These are phyloP conservation scores for Lithophane ornitopus DNA, from an alignment of 2,888 invertebrate species.

Conservation along the genomic window DNA sequence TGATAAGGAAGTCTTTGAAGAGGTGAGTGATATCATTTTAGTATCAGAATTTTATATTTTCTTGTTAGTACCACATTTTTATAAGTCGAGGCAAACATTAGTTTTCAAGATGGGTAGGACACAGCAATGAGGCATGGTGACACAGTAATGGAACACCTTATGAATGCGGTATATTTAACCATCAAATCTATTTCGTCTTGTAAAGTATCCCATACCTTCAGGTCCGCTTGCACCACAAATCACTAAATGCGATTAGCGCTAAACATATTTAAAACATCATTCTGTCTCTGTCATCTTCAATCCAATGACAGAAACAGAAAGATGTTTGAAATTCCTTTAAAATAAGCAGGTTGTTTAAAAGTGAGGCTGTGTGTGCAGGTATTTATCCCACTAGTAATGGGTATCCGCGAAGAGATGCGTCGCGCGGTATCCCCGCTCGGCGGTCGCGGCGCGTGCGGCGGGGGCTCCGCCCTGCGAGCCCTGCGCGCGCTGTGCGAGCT, in stretches of 20 bases:
- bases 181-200: not conserved
- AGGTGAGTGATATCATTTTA: constrained; percentile 75
- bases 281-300: not conserved
- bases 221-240: not conserved
- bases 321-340: not conserved
- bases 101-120: not conserved
- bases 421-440: constrained; percentile 93
- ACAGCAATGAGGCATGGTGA: not conserved
- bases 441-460: constrained; percentile 93
- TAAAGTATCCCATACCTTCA: not conserved
- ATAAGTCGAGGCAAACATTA: not conserved
- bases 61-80: not conserved
- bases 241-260: not conserved
- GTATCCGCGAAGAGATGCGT: constrained; percentile 90
- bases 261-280: not conserved
- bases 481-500: constrained; percentile 95
- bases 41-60: not conserved
- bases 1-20: constrained; percentile 91
- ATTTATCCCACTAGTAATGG: constrained; percentile 84
- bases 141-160: not conserved
- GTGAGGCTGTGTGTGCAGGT: constrained; percentile 75
- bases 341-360: not conserved
- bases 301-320: not conserved
- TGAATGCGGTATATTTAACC: not conserved
- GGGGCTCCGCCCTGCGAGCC: constrained; percentile 92